Evolutionary conservation across 2,888 invertebrate genomes (phyloP), one percentile per base, ranked within the genome.

Genomic region (Drosophila fulvimacula): DNA sequence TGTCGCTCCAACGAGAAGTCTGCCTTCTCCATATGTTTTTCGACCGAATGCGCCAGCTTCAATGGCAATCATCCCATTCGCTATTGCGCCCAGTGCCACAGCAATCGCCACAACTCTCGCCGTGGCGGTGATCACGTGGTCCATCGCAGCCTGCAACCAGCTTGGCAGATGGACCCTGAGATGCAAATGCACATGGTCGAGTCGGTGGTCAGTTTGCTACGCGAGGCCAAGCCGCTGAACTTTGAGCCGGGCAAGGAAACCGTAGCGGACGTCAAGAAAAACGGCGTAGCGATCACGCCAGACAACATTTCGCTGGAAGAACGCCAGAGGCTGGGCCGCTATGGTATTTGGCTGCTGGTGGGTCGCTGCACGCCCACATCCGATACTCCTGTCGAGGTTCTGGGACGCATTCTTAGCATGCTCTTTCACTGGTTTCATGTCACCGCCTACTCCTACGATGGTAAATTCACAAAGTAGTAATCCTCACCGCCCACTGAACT

Each of bases 391-490:
- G 94, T 95, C 66, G 96, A 96, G 92, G 94, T 96, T 60, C 94
- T 99, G 56, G 99, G 99, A 9, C 94, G 99, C 71, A 94, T 99
- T 82, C 94, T 99, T 55, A 97, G 98, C 34, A 98, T 99, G 94
- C 94, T 99, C 74, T 99, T 99, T 93, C 98, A 99, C 92, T 99
- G 99, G 99, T 99, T 99, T 93, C 98, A 99, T 93, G 97, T 98
- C 86, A 99, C 99, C 17, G 98, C 99, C 2, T 98, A 97, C 92
- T 96, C 99, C 10, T 98, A 98, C 90, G 98, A 98, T 93, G 97
- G 98, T 97, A 93, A 90, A 13, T 34, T 1, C 3, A 24, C 15
- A 4, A n/a, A 10, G 2, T 10, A 9, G 11, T 1, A 11, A 24
- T 11, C 11, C n/a, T n/a, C 21, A 17, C 7, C 15, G 2, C 17